A percentile compares a stretch with the other conserved stretches of the same genome.
phyloP scores from a whole-genome alignment of 2,888 invertebrate species.

The Neoitamus cyanurus region DNA sequence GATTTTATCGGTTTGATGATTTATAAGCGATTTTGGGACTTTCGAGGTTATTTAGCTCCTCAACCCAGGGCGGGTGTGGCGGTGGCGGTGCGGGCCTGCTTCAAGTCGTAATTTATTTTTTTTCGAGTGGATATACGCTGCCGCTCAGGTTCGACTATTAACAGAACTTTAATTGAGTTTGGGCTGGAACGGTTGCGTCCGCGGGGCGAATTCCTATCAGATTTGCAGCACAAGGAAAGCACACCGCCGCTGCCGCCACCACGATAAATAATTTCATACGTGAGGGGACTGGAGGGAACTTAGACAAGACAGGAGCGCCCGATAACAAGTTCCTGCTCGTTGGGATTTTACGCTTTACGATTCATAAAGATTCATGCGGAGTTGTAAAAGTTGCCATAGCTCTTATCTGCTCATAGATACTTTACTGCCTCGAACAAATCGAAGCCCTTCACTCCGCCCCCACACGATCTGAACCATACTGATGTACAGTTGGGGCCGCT shows the following conservation, averaged over 20 bases:
- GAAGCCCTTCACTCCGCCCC: background rate
- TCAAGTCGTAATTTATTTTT: slow-evolving; percentile 14
- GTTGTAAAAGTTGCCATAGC: slow-evolving; percentile 4
- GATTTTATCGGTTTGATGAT: slow-evolving; percentile 52
- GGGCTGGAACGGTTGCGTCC: background rate
- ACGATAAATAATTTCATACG: background rate
- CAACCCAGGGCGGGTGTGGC: background rate
- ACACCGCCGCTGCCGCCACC: background rate
- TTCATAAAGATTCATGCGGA: slow-evolving; percentile 13
- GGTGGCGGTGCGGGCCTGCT: background rate
- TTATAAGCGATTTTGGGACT: slow-evolving; percentile 50
- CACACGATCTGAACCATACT: background rate
- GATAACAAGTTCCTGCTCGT: slow-evolving; percentile 7
- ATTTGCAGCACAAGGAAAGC: background rate
- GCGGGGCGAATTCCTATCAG: background rate
- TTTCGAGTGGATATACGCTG: background rate
- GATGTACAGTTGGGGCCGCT: background rate
- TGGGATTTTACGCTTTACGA: slow-evolving; percentile 13
- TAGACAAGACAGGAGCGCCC: background rate
- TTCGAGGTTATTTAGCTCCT: background rate
- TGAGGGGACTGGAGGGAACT: background rate
- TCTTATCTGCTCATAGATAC: background rate
- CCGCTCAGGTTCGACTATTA: slow-evolving; percentile 21
- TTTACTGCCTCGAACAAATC: slow-evolving; percentile 1
- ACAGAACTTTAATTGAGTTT: slow-evolving; percentile 38